Percentiles rank a stretch among this genome's conserved stretches.
These are phyloP conservation scores for Lampropteryx suffumata DNA, from an alignment of 2,888 invertebrate species.

Conservation along the genomic window DNA sequence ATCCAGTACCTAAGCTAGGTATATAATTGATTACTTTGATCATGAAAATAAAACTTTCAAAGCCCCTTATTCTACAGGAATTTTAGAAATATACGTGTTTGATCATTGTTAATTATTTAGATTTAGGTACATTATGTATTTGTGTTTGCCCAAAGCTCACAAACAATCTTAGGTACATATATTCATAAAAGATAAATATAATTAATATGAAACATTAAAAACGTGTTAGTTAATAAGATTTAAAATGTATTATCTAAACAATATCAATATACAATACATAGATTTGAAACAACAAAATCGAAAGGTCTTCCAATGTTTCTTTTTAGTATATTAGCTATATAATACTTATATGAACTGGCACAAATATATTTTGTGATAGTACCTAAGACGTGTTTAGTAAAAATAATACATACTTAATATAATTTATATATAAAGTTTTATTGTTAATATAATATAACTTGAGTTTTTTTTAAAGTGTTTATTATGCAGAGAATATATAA, in stretches of 20 bases:
- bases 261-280: not conserved
- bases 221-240: not conserved
- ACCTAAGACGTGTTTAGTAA: not conserved
- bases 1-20: no score
- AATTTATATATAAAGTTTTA: no score
- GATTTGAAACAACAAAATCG: slow-evolving; percentile 59
- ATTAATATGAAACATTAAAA: not conserved
- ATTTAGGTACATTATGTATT: not conserved
- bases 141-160: slow-evolving; percentile 5
- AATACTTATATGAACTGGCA: not conserved
- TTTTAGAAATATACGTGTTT: slow-evolving; percentile 3
- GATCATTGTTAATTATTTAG: not conserved
- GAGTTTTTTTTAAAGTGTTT: not conserved
- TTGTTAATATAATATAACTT: no score
- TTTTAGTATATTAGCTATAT: not conserved
- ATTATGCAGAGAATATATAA: slow-evolving; percentile 1
- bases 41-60: slow-evolving; percentile 4
- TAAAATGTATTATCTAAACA: slow-evolving; percentile 6
- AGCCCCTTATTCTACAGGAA: slow-evolving; percentile 31
- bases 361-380: slow-evolving; percentile 10
- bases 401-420: not conserved
- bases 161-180: not conserved
- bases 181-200: no score
- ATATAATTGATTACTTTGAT: not conserved
- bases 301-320: slow-evolving; percentile 62